These are phyloP conservation scores for Apodemus agrarius DNA, from an alignment of 2,797 vertebrate genomes.

Conservation along the genomic window DNA sequence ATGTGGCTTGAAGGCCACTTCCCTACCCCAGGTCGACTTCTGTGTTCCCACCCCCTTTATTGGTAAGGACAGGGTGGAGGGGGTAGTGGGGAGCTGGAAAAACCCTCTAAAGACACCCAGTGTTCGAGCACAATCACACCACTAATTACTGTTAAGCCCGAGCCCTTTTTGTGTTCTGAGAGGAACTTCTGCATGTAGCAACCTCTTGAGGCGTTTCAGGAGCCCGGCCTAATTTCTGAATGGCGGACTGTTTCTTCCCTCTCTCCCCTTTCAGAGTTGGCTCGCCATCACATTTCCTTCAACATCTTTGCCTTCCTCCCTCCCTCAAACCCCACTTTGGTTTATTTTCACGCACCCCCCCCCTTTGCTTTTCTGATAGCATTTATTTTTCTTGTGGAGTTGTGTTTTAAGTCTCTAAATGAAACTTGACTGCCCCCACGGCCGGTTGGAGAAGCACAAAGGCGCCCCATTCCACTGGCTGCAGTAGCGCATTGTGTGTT, in stretches of 20 bases:
- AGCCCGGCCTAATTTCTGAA: constrained; percentile 84
- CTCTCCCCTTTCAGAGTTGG: constrained; percentile 29
- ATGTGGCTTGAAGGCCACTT: constrained; percentile 78
- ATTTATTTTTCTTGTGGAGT: constrained; percentile 91
- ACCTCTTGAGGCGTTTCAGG: constrained; percentile 87
- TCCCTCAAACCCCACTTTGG: background rate
- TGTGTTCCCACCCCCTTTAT: constrained; percentile 14
- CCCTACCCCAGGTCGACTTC: background rate
- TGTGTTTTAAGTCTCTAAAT: constrained; percentile 94
- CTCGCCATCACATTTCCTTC: background rate
- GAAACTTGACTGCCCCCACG: constrained; percentile 96
- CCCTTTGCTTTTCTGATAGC: constrained; percentile 92
- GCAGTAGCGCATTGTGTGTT: constrained; percentile 95
- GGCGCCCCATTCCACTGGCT: constrained; percentile 91
- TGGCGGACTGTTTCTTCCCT: background rate
- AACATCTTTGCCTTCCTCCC: constrained; percentile 15
- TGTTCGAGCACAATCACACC: constrained; percentile 87
- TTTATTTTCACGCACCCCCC: constrained; percentile 61
- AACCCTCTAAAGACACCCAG: constrained; percentile 83
- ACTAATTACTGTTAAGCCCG: constrained; percentile 89
- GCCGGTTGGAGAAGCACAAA: constrained; percentile 98
- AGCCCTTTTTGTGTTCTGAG: constrained; percentile 86
- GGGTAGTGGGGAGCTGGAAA: constrained; percentile 80
- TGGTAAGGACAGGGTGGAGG: constrained; percentile 53
- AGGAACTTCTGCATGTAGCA: constrained; percentile 84